A percentile compares a stretch with the other conserved stretches of the same genome.
Evolutionary conservation across 2,888 invertebrate species (phyloP).

Genomic region (Rhyacophila evoluta): DNA sequence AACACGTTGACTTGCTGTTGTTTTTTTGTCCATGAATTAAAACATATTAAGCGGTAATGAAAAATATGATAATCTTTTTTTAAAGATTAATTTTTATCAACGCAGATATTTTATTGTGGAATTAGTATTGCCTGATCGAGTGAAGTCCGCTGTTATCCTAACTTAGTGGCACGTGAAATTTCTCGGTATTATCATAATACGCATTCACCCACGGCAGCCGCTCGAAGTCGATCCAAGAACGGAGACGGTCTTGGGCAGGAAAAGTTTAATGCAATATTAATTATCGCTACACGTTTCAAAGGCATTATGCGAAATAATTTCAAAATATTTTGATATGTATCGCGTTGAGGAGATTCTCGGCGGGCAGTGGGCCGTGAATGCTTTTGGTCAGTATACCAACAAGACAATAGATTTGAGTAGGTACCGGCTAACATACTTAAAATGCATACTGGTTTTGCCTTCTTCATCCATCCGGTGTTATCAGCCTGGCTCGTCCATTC

Average conservation of each 20-base stretch:
- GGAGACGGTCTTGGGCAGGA: constrained; percentile 30
- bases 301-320: constrained; percentile 52
- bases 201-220: constrained; percentile 27
- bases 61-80: too few relatives aligned
- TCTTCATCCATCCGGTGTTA: constrained; percentile 33
- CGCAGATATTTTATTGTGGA: background rate
- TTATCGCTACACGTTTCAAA: constrained; percentile 42
- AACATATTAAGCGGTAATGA: too few relatives aligned
- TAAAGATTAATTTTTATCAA: too few relatives aligned
- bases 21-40: too few relatives aligned
- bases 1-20: too few relatives aligned
- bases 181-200: constrained; percentile 41
- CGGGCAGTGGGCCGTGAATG: constrained; percentile 46
- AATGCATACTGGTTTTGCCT: constrained; percentile 14
- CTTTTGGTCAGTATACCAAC: constrained; percentile 32
- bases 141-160: background rate
- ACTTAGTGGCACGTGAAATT: constrained; percentile 48
- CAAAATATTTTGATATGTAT: constrained; percentile 52
- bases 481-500: constrained; percentile 26
- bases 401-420: constrained; percentile 37
- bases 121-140: background rate
- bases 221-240: background rate
- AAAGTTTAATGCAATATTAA: constrained; percentile 48
- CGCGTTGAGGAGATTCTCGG: constrained; percentile 47
- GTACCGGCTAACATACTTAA: background rate